Conservation (phyloP, 2,797 vertebrate species). For the Manis javanica region DNA sequence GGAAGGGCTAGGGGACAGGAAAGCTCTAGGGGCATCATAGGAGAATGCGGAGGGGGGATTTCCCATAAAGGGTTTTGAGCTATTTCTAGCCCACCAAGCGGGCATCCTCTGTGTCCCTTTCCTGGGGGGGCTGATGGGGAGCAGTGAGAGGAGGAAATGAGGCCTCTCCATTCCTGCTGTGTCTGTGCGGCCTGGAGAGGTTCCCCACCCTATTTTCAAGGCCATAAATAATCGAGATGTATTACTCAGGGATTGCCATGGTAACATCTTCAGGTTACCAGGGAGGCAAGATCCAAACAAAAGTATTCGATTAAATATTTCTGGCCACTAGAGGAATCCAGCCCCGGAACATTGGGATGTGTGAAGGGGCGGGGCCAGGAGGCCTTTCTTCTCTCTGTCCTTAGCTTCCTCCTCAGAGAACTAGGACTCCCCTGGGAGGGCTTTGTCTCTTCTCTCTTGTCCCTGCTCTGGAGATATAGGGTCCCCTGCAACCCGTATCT, state of each 20-base stretch:
- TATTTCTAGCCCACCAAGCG: not conserved
- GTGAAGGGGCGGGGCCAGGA: not conserved
- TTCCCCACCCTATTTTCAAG: conserved; percentile 78
- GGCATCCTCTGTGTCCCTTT: not conserved
- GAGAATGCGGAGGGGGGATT: not conserved
- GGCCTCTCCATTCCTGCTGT: conserved; percentile 52
- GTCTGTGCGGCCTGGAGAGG: conserved; percentile 73
- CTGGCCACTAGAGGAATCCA: conserved; percentile 76
- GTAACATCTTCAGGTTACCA: conserved; percentile 85
- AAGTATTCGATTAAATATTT: conserved; percentile 84
- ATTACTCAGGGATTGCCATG: conserved; percentile 87
- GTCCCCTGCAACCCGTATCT: not conserved
- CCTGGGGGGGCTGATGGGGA: not conserved
- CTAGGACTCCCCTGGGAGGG: not conserved
- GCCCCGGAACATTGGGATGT: not conserved
- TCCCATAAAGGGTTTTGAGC: not conserved
- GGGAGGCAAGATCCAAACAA: conserved; percentile 83
- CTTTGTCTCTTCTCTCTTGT: not conserved
- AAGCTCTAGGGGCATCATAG: not conserved
- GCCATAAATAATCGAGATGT: conserved; percentile 86
- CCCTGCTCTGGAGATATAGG: not conserved
- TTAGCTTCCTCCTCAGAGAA: conserved; percentile 21
- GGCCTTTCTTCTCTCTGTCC: conserved; percentile 51
- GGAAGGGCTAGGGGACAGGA: not conserved
- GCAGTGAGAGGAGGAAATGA: conserved; percentile 42